Evolutionary conservation across 1,140 invertebrate species (phyloP), one percentile per base, ranked within the genome.

Genomic region (Metopolophium dirhodum): DNA sequence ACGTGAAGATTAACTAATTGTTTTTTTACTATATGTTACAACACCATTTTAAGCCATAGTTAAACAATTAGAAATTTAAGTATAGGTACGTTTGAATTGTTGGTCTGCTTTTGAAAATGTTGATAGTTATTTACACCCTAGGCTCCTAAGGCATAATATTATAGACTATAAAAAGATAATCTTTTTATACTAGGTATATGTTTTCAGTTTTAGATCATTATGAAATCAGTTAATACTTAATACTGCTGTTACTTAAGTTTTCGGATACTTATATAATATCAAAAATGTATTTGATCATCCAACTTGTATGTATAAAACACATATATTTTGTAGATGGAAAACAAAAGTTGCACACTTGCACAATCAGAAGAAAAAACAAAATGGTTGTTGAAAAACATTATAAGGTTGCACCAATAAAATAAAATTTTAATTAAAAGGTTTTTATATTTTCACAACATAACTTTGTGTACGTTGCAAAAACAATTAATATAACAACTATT

Each of bases 381-480:
- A 26, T 9, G n/a, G 7, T 88, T 9, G n/a, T 88, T 88, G 20
- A 54, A 88, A 88, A 88, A 37, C 23, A 88, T 88, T 87, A 87
- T 49, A 87, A 49, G 30, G 7, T 87, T 49, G 26, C 30, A n/a
- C 11, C 14, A 87, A 49, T 86, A 86, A 49, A 30, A 49, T 35
- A 4, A 30, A n/a, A 87, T 22, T 87, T 37, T n/a, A 49, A 23
- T 11, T 41, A 20, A 35, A 49, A 87, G 2, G 49, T 14, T 87
- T 49, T 26, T 47, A 83, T 22, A 37, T 41, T 86, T 30, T 86
- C 6, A 2, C 14, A 86, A 6, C 11, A 86, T 30, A 47, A 47
- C 26, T 30, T 7, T 86, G 23, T 41, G 47, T 35, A 23, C 3
- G 18, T 47, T 88, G 45, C n/a, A 35, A 23, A n/a, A 0, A 88